Evolutionary conservation across 1,140 invertebrate species (phyloP).

Genomic region (Gryon sp.): DNA sequence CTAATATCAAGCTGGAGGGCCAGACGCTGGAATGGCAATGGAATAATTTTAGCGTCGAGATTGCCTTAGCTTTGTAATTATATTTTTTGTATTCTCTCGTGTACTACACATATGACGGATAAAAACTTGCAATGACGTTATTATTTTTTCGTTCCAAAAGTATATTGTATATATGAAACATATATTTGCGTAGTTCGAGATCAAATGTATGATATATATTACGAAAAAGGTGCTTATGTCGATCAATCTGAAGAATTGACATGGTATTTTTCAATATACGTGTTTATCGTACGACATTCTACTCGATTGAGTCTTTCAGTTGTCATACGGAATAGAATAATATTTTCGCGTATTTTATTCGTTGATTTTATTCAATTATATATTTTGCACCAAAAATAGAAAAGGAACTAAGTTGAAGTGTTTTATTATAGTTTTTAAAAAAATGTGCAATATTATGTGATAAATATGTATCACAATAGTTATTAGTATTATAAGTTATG

Average conservation of each 20-base stretch:
- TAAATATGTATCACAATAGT: no score
- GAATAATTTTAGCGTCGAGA: slow-evolving; percentile 61
- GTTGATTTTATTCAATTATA: no score
- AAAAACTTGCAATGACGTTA: slow-evolving; percentile 41
- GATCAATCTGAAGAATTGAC: slow-evolving; percentile 26
- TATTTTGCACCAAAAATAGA: no score
- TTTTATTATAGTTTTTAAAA: no score
- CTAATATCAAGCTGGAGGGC: slow-evolving; percentile 41
- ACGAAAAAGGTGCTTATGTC: slow-evolving; percentile 62
- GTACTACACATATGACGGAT: slow-evolving; percentile 33
- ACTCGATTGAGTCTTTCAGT: slow-evolving; percentile 22
- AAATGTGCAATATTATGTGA: no score
- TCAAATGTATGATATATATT: slow-evolving; percentile 65
- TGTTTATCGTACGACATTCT: slow-evolving; percentile 16
- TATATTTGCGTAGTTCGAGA: slow-evolving; percentile 37
- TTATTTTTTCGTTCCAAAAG: slow-evolving; percentile 53
- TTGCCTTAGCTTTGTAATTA: slow-evolving; percentile 69
- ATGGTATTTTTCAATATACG: slow-evolving; percentile 45
- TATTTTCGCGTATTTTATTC: no score
- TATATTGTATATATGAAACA: slow-evolving; percentile 54
- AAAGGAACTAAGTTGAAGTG: no score
- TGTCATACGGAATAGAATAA: no score
- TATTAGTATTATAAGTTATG: no score
- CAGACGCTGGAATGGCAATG: slow-evolving; percentile 34
- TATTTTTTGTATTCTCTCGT: slow-evolving; percentile 68